Evolutionary conservation across 2,888 invertebrate species (phyloP).

Genomic region (Aphidius colemani): DNA sequence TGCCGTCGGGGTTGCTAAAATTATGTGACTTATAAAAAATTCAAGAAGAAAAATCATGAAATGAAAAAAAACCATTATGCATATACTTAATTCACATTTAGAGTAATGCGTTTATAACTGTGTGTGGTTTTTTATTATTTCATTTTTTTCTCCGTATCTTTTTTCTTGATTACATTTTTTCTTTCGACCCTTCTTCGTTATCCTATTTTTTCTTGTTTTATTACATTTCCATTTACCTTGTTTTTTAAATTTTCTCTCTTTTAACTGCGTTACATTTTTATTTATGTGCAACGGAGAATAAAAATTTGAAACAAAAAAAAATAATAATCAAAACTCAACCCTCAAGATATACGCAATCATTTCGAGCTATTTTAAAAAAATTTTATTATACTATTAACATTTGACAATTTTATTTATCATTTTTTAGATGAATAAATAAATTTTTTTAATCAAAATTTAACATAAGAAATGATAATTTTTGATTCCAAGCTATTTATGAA

Average conservation of each 20-base stretch:
- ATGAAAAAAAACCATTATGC: slow-evolving; percentile 4
- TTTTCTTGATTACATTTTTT: slow-evolving; percentile 10
- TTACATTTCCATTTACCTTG: slow-evolving; percentile 9
- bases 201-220: background rate
- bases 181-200: background rate
- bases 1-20: slow-evolving; percentile 46
- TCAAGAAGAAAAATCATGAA: slow-evolving; percentile 20
- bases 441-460: no score
- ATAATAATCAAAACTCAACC: background rate
- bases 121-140: background rate
- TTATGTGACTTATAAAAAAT: slow-evolving; percentile 39
- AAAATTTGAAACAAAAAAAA: background rate
- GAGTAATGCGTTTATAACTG: no score
- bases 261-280: slow-evolving; percentile 10
- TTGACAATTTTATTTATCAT: no score
- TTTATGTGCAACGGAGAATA: background rate
- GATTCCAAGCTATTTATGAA: no score
- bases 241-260: background rate
- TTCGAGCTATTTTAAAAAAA: background rate
- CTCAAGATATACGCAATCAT: slow-evolving; percentile 15
- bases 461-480: no score
- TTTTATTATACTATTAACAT: no score
- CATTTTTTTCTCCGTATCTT: background rate
- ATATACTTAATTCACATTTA: background rate
- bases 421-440: no score